These are phyloP conservation scores for Hippopotamus amphibius DNA, from an alignment of 2,113 vertebrate species.

Conservation along the genomic window DNA sequence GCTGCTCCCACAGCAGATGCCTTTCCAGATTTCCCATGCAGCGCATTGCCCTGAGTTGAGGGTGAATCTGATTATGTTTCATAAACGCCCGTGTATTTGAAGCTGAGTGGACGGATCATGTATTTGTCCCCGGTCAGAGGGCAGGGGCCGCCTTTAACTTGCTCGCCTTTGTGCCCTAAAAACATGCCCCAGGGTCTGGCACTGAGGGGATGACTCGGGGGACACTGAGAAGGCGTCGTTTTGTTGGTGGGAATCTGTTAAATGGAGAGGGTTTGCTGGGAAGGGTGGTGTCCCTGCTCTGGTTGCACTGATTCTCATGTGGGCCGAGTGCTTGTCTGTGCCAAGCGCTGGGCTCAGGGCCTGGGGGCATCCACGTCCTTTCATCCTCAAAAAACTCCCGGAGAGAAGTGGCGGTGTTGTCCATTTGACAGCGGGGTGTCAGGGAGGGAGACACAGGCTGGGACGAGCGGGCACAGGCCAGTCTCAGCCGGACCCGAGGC, in stretches of 20 bases:
- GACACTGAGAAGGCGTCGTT: background rate
- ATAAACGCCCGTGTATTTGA: background rate
- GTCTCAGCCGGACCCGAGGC: background rate
- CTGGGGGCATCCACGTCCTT: background rate
- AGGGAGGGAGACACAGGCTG: background rate
- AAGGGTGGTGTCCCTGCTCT: background rate
- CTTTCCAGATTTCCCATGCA: too few species aligned
- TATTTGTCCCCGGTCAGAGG: background rate
- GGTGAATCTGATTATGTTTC: background rate
- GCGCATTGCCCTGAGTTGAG: too few species aligned
- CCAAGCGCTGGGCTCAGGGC: background rate
- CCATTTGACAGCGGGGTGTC: background rate
- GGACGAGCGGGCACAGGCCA: background rate
- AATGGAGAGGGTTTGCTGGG: background rate
- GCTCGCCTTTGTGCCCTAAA: background rate
- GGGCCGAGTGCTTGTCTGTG: background rate
- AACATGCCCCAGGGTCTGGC: background rate
- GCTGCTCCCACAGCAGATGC: background rate
- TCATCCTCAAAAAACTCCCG: background rate
- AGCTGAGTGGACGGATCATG: background rate
- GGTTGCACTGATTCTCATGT: background rate
- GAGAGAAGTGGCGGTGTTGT: background rate
- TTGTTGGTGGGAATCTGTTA: background rate
- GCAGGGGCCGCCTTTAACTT: background rate
- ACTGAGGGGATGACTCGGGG: background rate